phyloP scores from a whole-genome alignment of 2,113 vertebrate species.

The Pangasianodon gigas region DNA sequence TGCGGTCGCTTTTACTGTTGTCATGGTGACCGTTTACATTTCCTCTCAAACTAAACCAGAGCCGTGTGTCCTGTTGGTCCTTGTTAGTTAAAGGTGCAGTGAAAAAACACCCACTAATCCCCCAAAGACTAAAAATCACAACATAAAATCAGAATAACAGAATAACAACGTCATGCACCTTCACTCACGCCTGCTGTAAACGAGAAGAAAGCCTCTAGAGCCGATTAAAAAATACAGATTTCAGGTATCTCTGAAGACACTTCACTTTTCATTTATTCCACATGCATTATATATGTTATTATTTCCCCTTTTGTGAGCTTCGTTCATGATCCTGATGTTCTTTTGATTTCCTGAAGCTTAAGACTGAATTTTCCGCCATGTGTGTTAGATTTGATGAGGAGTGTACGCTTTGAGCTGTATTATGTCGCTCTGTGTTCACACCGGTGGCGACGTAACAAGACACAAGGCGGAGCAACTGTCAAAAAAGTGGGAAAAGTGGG shows the following conservation, averaged over 20 bases:
- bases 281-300: neutral
- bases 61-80: neutral
- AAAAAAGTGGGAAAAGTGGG: neutral
- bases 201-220: constrained; percentile 11
- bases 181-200: neutral
- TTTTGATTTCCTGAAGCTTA: neutral
- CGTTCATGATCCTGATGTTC: constrained; percentile 1
- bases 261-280: neutral
- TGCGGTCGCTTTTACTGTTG: neutral
- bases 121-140: neutral
- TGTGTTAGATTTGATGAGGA: constrained; percentile 7
- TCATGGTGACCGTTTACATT: neutral
- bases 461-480: neutral
- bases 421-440: neutral
- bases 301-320: constrained; percentile 7
- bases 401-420: neutral
- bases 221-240: neutral
- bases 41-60: neutral
- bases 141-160: neutral
- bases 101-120: neutral
- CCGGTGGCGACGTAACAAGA: neutral
- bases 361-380: neutral
- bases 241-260: constrained; percentile 18
- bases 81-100: neutral
- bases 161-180: neutral